Evolutionary conservation across 2,113 vertebrate genomes (phyloP).

Genomic region (Tupaia chinensis): DNA sequence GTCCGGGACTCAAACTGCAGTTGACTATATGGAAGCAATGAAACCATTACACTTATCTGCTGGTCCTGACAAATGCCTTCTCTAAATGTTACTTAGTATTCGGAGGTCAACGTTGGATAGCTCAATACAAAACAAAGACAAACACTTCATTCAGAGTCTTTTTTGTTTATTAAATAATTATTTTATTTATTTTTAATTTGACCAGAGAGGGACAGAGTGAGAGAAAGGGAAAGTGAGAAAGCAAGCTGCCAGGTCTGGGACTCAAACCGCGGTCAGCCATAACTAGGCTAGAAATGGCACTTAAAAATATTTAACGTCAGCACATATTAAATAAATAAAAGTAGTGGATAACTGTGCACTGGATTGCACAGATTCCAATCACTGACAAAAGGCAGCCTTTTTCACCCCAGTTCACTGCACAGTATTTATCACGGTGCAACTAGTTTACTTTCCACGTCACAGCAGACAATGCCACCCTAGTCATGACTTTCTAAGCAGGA

Average conservation of each 20-base stretch:
- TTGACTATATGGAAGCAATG: too few relatives aligned
- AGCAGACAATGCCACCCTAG: background rate
- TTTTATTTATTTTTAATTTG: too few relatives aligned
- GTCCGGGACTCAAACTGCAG: too few relatives aligned
- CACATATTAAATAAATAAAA: background rate
- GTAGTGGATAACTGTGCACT: background rate
- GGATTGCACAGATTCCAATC: background rate
- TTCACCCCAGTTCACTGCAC: background rate
- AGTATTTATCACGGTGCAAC: background rate
- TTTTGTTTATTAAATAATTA: too few relatives aligned
- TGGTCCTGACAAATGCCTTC: too few relatives aligned
- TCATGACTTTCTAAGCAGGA: background rate
- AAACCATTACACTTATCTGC: too few relatives aligned
- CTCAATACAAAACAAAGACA: background rate
- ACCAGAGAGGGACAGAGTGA: too few relatives aligned
- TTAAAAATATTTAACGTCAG: background rate
- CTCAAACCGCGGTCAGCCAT: background rate
- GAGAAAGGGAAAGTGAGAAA: too few relatives aligned
- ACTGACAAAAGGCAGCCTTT: background rate
- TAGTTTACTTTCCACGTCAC: background rate
- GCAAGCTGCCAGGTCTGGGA: too few relatives aligned
- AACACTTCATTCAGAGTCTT: background rate
- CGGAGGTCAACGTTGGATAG: background rate
- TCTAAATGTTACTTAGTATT: conserved; percentile 11
- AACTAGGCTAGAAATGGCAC: background rate